Evolutionary conservation across 2,113 vertebrate species (phyloP).

Genomic region (Hemichromis elongatus): DNA sequence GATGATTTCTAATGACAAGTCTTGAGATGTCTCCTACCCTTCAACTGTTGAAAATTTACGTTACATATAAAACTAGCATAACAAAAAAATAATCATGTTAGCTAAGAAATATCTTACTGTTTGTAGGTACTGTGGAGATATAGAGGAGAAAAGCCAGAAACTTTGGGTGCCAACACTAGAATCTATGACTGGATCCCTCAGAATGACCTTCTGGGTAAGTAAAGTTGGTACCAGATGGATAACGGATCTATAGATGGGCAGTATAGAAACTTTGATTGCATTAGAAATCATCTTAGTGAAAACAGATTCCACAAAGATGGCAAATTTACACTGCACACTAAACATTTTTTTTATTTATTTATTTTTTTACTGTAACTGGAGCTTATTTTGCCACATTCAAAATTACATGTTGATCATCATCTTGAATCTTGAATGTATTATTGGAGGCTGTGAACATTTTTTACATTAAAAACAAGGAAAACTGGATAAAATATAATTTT

Average conservation of each 20-base stretch:
- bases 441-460: background rate
- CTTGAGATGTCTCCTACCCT: background rate
- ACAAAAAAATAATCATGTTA: background rate
- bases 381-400: background rate
- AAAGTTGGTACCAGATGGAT: background rate
- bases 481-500: background rate
- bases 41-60: background rate
- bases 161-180: background rate
- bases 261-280: background rate
- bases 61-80: background rate
- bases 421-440: too few relatives aligned
- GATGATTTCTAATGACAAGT: background rate
- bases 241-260: background rate
- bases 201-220: background rate
- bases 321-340: background rate
- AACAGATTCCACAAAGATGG: background rate
- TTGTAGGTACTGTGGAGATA: background rate
- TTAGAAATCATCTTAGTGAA: background rate
- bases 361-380: background rate
- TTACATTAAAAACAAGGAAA: background rate
- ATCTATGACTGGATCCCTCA: background rate
- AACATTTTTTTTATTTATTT: too few relatives aligned
- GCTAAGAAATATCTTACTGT: background rate
- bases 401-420: too few relatives aligned
- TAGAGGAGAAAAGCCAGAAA: background rate